Base-by-base conservation (phyloP, 2,888 invertebrate genomes). In the Xylota segnis region DNA sequence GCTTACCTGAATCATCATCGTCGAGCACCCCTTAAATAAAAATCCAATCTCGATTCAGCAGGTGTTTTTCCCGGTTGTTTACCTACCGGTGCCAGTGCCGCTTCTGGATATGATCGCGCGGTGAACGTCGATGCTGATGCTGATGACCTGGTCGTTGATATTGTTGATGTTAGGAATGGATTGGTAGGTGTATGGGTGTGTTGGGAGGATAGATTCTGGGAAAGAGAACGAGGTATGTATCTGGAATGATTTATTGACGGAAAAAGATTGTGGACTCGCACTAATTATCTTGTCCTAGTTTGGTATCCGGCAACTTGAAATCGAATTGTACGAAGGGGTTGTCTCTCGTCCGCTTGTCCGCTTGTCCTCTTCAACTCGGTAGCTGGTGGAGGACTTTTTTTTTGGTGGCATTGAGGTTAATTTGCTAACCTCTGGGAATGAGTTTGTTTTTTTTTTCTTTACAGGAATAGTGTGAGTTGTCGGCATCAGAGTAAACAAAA, bases 201-300 rank as follows among this genome's bases (percentile, higher is more conserved):
- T 54, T n/a, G 68, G 54, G 14, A 27, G 58, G 77, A 77, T 77
- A 71, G 59, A 61, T 71, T 81, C 79, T 23, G 52, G 52, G 70
- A 65, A 84, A 34, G 40, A 54, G 71, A 54, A 71, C 56, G 12
- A 40, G 16, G 70, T 45, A 70, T 43, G 70, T 45, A 70, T 43
- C 66, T 56, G 66, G 71, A 76, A 82, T 86, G 86, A 86, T 86
- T 86, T 82, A 86, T 84, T 82, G 76, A 72, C 58, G 82, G 68
- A 56, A 76, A 70, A 76, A 72, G 56, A 76, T 76, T 81, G 70
- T 76, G 76, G 76, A 59, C 59, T 52, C 45, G 81, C 76, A 76
- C 81, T 86, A 86, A 86, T 86, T 86, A 86, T 76, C 76, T 82
- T 82, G 86, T 86, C 86, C 81, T 76, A 82, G 68, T 82, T 77